phyloP scores from a whole-genome alignment of 2,888 invertebrate genomes.

The Meliscaeva auricollis region DNA sequence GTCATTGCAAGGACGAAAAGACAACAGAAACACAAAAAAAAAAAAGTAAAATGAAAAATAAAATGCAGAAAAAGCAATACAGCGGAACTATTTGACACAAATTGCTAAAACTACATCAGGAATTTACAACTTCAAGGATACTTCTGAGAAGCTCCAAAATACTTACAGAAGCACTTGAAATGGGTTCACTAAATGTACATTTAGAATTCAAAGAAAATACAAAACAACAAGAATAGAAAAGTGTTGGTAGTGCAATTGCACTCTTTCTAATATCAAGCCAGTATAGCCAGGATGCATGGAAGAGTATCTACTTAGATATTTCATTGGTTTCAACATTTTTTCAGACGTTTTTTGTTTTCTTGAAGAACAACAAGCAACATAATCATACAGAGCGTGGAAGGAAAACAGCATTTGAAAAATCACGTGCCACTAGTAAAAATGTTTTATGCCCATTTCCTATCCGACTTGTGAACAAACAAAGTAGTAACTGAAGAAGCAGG shows the following conservation, averaged over 20 bases:
- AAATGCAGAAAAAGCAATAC: slow-evolving; percentile 4
- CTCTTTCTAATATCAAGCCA: not conserved
- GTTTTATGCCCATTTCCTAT: slow-evolving; percentile 79
- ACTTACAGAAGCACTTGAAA: not conserved
- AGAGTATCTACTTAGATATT: slow-evolving; percentile 31
- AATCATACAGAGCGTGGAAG: slow-evolving; percentile 72
- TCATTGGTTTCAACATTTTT: slow-evolving; percentile 45
- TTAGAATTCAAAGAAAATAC: slow-evolving; percentile 8
- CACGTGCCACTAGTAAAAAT: slow-evolving; percentile 82
- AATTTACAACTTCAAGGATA: slow-evolving; percentile 46
- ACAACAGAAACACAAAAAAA: not conserved
- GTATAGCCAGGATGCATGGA: not conserved
- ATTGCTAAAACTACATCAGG: slow-evolving; percentile 56
- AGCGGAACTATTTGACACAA: slow-evolving; percentile 63
- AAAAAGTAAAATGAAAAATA: slow-evolving; percentile 1
- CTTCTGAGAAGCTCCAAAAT: not conserved
- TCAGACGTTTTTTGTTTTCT: not conserved
- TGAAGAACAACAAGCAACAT: not conserved
- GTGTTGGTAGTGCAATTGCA: not conserved
- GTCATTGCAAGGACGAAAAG: slow-evolving; percentile 43
- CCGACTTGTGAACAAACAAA: not conserved
- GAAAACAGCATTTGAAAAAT: slow-evolving; percentile 80
- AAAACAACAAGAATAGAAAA: not conserved
- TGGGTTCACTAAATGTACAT: slow-evolving; percentile 25
- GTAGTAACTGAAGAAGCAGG: not conserved